A percentile compares a stretch with the other conserved stretches of the same genome.
These are phyloP conservation scores for Oegoconia quadripuncta DNA, from an alignment of 2,888 invertebrate genomes.

Conservation along the genomic window DNA sequence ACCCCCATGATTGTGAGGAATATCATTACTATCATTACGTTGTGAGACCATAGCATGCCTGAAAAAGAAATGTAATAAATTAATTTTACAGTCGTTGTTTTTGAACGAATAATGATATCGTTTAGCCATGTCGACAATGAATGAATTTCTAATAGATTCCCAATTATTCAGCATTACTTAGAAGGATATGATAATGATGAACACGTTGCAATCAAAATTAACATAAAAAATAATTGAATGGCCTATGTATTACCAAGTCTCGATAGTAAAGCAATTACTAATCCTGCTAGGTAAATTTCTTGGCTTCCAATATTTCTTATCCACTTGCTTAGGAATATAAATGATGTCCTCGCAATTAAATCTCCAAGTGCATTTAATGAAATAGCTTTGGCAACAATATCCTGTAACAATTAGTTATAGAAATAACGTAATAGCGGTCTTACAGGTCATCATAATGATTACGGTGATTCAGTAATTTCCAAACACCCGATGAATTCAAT, in stretches of 20 bases:
- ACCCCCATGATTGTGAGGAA: constrained; percentile 69
- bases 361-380: constrained; percentile 82
- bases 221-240: no score
- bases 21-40: constrained; percentile 29
- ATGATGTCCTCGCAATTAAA: constrained; percentile 77
- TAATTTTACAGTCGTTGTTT: no score
- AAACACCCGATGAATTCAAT: no score
- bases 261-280: constrained; percentile 75
- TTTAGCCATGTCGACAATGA: no score
- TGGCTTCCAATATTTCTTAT: constrained; percentile 76
- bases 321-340: constrained; percentile 76
- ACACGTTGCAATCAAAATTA: no score
- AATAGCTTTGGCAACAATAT: constrained; percentile 80
- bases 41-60: constrained; percentile 52
- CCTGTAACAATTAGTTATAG: constrained; percentile 41
- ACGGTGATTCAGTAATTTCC: neutral
- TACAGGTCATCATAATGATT: neutral
- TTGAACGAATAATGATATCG: no score
- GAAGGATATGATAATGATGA: no score
- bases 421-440: constrained; percentile 3
- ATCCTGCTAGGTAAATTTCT: constrained; percentile 79
- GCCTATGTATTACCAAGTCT: constrained; percentile 80
- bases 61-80: constrained; percentile 16
- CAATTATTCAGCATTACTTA: no score
- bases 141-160: no score